phyloP scores from a whole-genome alignment of 1,140 invertebrate genomes.

The Drosophila nasuta region DNA sequence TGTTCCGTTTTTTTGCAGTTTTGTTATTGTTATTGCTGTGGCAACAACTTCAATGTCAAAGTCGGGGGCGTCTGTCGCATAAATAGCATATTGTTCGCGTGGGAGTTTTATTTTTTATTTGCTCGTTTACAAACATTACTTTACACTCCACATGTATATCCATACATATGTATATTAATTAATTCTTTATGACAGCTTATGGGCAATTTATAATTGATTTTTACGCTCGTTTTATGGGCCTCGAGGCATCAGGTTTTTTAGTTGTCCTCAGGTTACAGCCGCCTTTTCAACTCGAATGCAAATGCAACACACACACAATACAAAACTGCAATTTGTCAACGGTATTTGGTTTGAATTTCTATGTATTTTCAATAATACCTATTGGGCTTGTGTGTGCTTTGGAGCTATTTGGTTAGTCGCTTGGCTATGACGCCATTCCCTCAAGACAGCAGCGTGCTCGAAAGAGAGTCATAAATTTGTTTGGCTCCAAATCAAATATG shows the following conservation, averaged over 20 bases:
- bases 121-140: constrained; percentile 28
- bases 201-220: constrained; percentile 43
- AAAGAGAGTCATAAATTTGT: constrained; percentile 40
- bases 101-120: constrained; percentile 33
- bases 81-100: constrained; percentile 21
- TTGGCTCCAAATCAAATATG: constrained; percentile 32
- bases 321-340: constrained; percentile 64
- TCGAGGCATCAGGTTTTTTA: not conserved
- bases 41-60: constrained; percentile 60
- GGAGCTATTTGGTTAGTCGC: constrained; percentile 11
- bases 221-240: constrained; percentile 20
- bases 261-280: not conserved
- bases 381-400: constrained; percentile 9
- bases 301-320: constrained; percentile 19
- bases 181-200: constrained; percentile 31
- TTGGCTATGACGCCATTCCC: constrained; percentile 34
- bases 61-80: constrained; percentile 57
- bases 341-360: constrained; percentile 1
- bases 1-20: too few species aligned
- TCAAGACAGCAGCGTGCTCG: constrained; percentile 2
- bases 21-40: constrained; percentile 17
- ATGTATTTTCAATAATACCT: not conserved
- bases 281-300: constrained; percentile 27
- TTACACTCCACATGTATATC: not conserved
- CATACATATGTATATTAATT: constrained; percentile 15